Evolutionary conservation across 2,797 vertebrate species (phyloP), one percentile per base, ranked within the genome.

Genomic region (Halcyon smyrnensis): DNA sequence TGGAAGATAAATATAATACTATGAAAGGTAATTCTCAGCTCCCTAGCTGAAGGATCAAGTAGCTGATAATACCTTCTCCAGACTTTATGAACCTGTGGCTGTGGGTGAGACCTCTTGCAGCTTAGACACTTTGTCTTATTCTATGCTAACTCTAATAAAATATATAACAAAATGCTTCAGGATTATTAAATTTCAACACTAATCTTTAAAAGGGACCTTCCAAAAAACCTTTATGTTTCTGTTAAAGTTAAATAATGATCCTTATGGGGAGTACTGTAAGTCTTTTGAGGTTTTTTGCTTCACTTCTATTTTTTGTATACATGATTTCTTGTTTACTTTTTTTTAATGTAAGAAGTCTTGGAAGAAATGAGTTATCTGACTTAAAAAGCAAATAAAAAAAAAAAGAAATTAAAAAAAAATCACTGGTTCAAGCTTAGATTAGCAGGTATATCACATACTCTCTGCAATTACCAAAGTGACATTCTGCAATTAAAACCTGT

Each of bases 401-500:
- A 53, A 7, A 53, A 53, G 16, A 9, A 30, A 30, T 36, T 36
- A 30, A 17, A 28, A 30, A 28, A 34, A 45, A 28, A 23, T 23
- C 15, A 23, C 17, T n/a, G 30, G 6, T 39, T 39, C 6, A 50
- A n/a, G 41, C 16, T 78, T 41, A 70, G 10, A 28, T 67, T 76
- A 54, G 15, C 68, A 48, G 8, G 25, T 80, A 36, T 50, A n/a
- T 75, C 45, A 54, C 39, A 83, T 48, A 39, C 43, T 57, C 25
- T 10, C 3, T 79, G 12, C 62, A 67, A 89, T 80, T 87, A 59
- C 24, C 16, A 36, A 90, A 73, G 37, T 53, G 51, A 65, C 30
- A 45, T 39, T 76, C 19, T 88, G 28, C 54, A 93, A 45, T 94
- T 94, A 78, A 91, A 84, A 83, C 8, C 21, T 60, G 16, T 65